A percentile compares a stretch with the other conserved stretches of the same genome.
Conservation (phyloP, 2,113 vertebrate genomes). For the Lichenostomus cassidix region DNA sequence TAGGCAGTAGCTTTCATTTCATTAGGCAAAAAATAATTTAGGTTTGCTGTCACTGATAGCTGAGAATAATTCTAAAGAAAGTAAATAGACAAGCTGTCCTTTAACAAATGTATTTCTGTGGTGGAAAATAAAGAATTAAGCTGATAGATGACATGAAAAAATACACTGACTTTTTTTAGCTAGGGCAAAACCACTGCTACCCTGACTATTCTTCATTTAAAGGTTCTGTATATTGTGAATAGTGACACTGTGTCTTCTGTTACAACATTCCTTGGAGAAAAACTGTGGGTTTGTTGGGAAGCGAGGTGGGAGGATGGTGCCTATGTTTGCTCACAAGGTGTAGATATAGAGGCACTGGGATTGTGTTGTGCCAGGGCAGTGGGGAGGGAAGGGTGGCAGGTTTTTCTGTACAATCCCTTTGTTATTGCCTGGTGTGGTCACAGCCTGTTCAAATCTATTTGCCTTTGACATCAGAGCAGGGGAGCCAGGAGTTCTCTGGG, state of each 20-base stretch:
- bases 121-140: background rate
- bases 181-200: background rate
- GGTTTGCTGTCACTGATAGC: background rate
- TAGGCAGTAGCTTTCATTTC: background rate
- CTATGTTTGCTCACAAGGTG: background rate
- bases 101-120: background rate
- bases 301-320: background rate
- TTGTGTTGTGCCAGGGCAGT: background rate
- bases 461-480: background rate
- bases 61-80: background rate
- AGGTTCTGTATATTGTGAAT: background rate
- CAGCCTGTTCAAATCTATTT: background rate
- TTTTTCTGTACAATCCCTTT: background rate
- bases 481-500: background rate
- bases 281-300: background rate
- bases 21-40: conserved; percentile 1
- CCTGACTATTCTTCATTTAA: background rate
- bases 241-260: background rate
- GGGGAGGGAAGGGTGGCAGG: background rate
- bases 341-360: accelerated
- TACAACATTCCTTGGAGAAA: background rate
- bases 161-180: background rate
- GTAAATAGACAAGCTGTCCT: background rate
- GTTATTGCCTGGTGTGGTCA: background rate
- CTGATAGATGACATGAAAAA: background rate